These are phyloP conservation scores for Hyperoplus lanceolatus DNA, from an alignment of 2,797 vertebrate species.

Conservation along the genomic window DNA sequence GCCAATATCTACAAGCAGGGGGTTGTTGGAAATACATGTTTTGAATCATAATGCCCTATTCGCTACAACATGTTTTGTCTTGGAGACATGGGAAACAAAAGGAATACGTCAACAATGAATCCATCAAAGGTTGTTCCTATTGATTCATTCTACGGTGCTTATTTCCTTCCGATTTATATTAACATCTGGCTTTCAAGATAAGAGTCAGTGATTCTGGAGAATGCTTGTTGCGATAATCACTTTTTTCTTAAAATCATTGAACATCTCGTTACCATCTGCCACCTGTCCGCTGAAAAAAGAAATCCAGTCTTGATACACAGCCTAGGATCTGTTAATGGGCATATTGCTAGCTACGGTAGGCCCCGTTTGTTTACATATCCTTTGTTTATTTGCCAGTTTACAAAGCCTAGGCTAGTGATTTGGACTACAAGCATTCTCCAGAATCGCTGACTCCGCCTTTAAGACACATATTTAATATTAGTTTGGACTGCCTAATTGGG, in stretches of 20 bases:
- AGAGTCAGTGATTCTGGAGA: neutral
- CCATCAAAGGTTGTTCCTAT: conserved; percentile 23
- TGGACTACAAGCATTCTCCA: too few relatives aligned
- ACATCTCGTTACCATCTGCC: too few relatives aligned
- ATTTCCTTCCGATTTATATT: conserved; percentile 32
- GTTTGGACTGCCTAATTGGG: conserved; percentile 30
- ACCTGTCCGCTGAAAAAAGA: too few relatives aligned
- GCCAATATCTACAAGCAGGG: neutral
- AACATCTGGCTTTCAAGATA: conserved; percentile 19
- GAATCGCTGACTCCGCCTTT: neutral
- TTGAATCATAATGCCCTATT: conserved; percentile 13
- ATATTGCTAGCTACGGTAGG: too few relatives aligned
- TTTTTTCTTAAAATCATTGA: too few relatives aligned
- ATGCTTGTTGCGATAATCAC: too few relatives aligned
- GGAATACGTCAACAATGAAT: neutral
- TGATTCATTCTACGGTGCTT: conserved; percentile 8
- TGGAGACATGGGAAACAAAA: neutral
- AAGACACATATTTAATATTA: conserved; percentile 26
- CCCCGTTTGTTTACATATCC: too few relatives aligned
- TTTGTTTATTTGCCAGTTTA: too few relatives aligned
- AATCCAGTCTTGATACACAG: too few relatives aligned
- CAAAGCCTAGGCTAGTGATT: too few relatives aligned
- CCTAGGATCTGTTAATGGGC: too few relatives aligned
- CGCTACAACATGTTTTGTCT: conserved; percentile 10
- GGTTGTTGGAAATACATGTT: neutral